Evolutionary conservation across 2,888 invertebrate species (phyloP), one percentile per base, ranked within the genome.

Genomic region (Aphrophora alni): DNA sequence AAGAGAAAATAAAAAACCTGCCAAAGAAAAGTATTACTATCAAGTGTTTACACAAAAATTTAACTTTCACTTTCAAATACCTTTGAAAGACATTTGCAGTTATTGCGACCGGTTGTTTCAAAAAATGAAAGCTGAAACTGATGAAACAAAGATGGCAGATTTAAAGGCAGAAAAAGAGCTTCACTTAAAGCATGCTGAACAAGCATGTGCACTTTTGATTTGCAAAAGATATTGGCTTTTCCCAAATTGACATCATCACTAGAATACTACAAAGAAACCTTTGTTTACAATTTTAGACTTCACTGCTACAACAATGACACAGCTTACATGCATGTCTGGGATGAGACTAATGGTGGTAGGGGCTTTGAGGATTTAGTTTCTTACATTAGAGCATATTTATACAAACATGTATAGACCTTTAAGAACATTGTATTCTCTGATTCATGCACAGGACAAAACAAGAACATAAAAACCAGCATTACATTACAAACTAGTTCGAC

Each of bases 311-410:
- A 85, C 80, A 80, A 84, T 74, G 80, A 85, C 83, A 83, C 84
- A 81, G 84, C 83, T 78, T 82, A 85, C 38, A 86, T 85, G 85
- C 85, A 86, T 80, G 83, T 44, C 24, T 86, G 86, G 86, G 83
- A 86, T 82, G 86, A 86, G 84, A 85, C 85, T 8, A 33, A 51
- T 0, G 78, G 71, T 51, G 74, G 70, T 26, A 75, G 71, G 17
- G 81, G 81, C 0, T 78, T 75, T 14, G 74, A 79, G 59, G 81
- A 75, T 33, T 51, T 44, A 21, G 25, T n/a, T 21, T 28, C 17
- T 27, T 75, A 79, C 25, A 10, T 79, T 28, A 25, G 4, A 17
- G 51, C 38, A 77, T 71, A 80, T 26, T 72, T 80, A 8, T 27
- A 28, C 21, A 26, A 75, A 28, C 14, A 78, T 73, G 38, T 44